Conservation (phyloP, 2,888 invertebrate species). For the Laothoe populi region DNA sequence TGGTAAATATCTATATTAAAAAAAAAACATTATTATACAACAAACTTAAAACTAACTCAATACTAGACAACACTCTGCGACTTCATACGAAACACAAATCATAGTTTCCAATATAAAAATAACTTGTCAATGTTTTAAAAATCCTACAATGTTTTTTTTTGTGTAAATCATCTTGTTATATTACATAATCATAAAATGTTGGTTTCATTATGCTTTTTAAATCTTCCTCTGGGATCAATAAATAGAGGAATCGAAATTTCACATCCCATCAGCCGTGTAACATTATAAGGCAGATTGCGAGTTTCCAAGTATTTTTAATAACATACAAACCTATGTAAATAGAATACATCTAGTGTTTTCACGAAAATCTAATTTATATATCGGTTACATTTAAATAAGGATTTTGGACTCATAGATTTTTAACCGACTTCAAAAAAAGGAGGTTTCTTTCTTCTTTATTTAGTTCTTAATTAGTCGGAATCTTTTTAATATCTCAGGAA, state of each 20-base stretch:
- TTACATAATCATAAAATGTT: conserved; percentile 2
- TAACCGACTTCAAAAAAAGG: no score
- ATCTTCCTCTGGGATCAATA: background rate
- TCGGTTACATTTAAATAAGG: no score
- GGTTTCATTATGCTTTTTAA: background rate
- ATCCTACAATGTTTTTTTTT: background rate
- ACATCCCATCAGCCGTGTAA: background rate
- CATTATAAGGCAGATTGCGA: background rate
- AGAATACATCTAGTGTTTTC: no score
- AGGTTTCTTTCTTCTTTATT: no score
- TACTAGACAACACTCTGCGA: conserved; percentile 46
- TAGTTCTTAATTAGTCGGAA: no score
- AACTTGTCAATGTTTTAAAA: conserved; percentile 9
- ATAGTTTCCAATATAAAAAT: conserved; percentile 9
- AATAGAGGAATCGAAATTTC: background rate
- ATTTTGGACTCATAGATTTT: no score
- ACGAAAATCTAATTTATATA: no score
- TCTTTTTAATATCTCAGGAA: no score
- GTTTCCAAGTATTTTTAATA: no score
- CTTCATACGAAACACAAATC: conserved; percentile 15
- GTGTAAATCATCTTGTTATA: background rate
- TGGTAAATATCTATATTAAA: conserved; percentile 77
- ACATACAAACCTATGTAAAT: no score
- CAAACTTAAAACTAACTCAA: conserved; percentile 69
- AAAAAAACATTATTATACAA: conserved; percentile 62